A percentile compares a stretch with the other conserved stretches of the same genome.
phyloP scores from a whole-genome alignment of 2,797 vertebrate species.

The Tarsius wallacei region DNA sequence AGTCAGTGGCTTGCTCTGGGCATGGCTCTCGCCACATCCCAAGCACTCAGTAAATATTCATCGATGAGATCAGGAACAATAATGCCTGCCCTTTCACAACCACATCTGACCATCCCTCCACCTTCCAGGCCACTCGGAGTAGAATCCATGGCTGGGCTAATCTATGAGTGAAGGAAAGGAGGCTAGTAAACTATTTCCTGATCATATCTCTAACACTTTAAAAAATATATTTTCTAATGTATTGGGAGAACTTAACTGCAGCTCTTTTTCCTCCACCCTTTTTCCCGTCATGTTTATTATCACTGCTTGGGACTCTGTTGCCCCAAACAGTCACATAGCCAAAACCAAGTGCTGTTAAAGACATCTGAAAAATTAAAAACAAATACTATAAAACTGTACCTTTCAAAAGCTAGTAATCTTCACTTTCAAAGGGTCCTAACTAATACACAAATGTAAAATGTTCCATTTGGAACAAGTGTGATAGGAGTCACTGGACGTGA shows the following conservation, averaged over 20 bases:
- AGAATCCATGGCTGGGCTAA: background rate
- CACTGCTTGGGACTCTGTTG: background rate
- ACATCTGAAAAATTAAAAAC: background rate
- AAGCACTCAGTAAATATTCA: background rate
- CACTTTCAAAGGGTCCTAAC: background rate
- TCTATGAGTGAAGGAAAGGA: background rate
- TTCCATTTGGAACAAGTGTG: background rate
- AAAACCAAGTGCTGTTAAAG: background rate
- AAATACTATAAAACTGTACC: background rate
- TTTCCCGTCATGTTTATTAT: background rate
- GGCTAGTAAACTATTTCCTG: background rate
- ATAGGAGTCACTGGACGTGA: background rate
- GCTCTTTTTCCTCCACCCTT: background rate
- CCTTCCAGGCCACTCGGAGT: background rate
- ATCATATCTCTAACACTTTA: background rate
- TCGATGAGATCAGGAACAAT: background rate
- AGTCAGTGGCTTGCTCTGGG: background rate
- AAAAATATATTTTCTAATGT: background rate
- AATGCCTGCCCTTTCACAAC: background rate
- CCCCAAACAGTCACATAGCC: background rate
- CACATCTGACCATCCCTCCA: background rate
- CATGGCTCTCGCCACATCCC: background rate
- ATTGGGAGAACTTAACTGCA: background rate
- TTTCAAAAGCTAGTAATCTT: constrained; percentile 17
- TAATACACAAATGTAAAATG: constrained; percentile 2